phyloP scores from a whole-genome alignment of 2,113 vertebrate genomes.

The Ictidomys tridecemlineatus region DNA sequence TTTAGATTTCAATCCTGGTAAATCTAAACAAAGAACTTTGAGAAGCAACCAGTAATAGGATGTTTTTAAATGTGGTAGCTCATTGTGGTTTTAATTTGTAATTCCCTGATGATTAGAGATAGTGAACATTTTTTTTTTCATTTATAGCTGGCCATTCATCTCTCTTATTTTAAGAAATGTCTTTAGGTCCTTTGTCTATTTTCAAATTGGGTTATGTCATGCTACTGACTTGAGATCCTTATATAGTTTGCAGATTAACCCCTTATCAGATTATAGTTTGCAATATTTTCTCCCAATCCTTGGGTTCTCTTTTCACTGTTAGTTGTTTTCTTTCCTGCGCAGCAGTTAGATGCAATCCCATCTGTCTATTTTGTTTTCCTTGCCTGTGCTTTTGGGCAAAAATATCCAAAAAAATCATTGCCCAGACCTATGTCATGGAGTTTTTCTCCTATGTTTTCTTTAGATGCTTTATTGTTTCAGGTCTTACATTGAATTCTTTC shows the following conservation, averaged over 20 bases:
- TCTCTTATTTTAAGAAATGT: background rate
- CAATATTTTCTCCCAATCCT: background rate
- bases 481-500: background rate
- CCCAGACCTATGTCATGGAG: background rate
- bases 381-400: background rate
- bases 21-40: slow-evolving; percentile 11
- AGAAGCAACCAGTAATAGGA: background rate
- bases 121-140: background rate
- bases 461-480: background rate
- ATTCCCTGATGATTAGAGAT: background rate
- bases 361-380: background rate
- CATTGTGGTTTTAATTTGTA: background rate
- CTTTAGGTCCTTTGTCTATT: background rate
- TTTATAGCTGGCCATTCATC: background rate
- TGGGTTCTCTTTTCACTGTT: background rate
- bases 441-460: background rate
- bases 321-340: background rate
- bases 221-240: background rate
- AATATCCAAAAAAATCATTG: background rate
- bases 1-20: background rate
- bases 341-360: background rate
- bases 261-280: background rate
- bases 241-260: background rate
- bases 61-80: background rate
- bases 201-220: background rate